Conservation (phyloP, 2,888 invertebrate genomes). For the Homarus gammarus region DNA sequence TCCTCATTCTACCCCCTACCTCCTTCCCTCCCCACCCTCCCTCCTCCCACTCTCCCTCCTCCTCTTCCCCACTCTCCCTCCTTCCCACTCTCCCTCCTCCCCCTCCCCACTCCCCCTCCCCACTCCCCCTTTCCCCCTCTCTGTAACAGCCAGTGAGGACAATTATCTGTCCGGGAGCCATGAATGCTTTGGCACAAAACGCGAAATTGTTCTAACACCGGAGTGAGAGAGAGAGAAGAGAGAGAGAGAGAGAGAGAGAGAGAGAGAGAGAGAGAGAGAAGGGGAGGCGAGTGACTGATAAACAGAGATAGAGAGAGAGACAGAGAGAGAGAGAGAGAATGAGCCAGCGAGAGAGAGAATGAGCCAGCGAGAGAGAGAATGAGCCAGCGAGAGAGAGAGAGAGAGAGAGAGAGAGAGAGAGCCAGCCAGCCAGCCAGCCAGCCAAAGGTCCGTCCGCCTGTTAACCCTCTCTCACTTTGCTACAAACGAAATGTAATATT, state of each 20-base stretch:
- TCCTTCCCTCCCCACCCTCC: background rate
- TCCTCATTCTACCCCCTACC: background rate
- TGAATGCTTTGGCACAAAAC: slow-evolving; percentile 32
- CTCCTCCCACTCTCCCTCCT: background rate
- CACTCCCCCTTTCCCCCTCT: no score
- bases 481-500: slow-evolving; percentile 68
- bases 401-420: background rate
- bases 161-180: background rate
- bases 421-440: background rate
- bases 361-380: background rate
- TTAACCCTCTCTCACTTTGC: slow-evolving; percentile 49
- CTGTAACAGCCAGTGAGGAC: background rate
- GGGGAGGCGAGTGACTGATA: no score
- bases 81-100: no score
- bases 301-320: no score
- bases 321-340: background rate
- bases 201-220: slow-evolving; percentile 39
- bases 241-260: background rate
- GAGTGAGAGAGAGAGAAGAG: background rate
- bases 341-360: background rate
- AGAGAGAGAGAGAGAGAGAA: background rate
- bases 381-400: background rate
- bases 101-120: no score
- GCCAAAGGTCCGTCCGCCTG: slow-evolving; percentile 29
- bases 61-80: no score